A percentile compares a stretch with the other conserved stretches of the same genome.
Evolutionary conservation across 2,113 vertebrate species (phyloP).

Genomic region (Chlorodrepanis virens): DNA sequence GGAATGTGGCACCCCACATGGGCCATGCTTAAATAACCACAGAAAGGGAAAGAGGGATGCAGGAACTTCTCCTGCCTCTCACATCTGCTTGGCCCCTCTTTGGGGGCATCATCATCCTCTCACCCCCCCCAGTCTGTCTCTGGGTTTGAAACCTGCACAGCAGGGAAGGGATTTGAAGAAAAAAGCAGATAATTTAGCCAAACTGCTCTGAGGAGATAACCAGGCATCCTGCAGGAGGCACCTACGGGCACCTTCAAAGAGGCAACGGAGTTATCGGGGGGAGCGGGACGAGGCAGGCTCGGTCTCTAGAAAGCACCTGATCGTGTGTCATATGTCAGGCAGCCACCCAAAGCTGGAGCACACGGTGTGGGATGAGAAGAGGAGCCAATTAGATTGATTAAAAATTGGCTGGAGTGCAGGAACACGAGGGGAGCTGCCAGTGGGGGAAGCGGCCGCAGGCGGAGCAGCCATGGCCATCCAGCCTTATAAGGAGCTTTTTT

Average conservation of each 20-base stretch:
- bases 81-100: neutral
- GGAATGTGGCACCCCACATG: neutral
- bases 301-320: conserved; percentile 14
- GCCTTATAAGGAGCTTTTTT: neutral
- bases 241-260: neutral
- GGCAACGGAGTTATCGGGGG: fast-evolving
- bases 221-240: neutral
- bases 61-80: neutral
- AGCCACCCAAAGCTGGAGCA: conserved; percentile 16
- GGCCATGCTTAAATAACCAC: neutral
- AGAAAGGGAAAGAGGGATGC: neutral
- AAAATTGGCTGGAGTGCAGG: conserved; percentile 34
- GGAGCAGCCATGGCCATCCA: neutral
- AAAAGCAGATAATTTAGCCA: neutral
- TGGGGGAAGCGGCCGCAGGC: neutral
- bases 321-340: neutral
- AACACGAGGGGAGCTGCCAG: neutral
- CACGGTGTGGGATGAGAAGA: neutral
- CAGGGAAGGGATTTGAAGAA: neutral
- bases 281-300: neutral
- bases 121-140: fast-evolving
- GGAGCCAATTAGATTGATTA: conserved; percentile 61
- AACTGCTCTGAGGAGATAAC: neutral
- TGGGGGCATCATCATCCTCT: neutral
- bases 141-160: neutral